Evolutionary conservation across 2,113 vertebrate genomes (phyloP), one percentile per base, ranked within the genome.

Genomic region (Coryphaenoides rupestris): DNA sequence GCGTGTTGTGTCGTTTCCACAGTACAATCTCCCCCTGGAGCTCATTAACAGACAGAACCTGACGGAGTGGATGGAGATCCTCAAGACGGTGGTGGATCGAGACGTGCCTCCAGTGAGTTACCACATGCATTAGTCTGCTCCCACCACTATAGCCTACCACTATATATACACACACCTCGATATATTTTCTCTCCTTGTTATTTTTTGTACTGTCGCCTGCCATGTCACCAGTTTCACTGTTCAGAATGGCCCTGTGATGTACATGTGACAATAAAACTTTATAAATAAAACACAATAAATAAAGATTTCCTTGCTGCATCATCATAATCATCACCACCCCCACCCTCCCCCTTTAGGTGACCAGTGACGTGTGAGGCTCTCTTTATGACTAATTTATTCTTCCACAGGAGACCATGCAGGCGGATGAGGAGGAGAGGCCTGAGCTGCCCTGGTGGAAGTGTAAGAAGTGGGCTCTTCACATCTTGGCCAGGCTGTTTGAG

Each of bases 381-480:
- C 21, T 10, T 15, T 21, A 13, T 22, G 13, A 14, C 54, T 19
- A 55, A 22, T 55, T 12, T 21, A 19, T n/a, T 46, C 12, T 66
- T 19, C 21, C 62, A 55, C 85, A 98, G 95, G 96, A 98, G 91
- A 98, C 96, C 0, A 92, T 98, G 86, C 95, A 98, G 84, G 90
- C 98, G 68, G 96, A 99, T 85, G 97, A 98, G 88, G 96, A 99
- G 67, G 97, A 98, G 77, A 89, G 96, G 69, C 95, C 96, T 19
- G 95, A 98, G 76, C 91, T 98, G 80, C 95, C 96, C 3, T 99
- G 97, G 96, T 99, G 96, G 96, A 99, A 99, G 80, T 98, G 95
- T 87, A 99, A 99, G 84, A 99, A 99, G 77, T 99, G 97, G 97
- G 97, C 97, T 49, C 92, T 99, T 76, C 97, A 99, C 89, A 98